Conservation (phyloP, 1,140 invertebrate species). For the Diplogasteroides magnus region DNA sequence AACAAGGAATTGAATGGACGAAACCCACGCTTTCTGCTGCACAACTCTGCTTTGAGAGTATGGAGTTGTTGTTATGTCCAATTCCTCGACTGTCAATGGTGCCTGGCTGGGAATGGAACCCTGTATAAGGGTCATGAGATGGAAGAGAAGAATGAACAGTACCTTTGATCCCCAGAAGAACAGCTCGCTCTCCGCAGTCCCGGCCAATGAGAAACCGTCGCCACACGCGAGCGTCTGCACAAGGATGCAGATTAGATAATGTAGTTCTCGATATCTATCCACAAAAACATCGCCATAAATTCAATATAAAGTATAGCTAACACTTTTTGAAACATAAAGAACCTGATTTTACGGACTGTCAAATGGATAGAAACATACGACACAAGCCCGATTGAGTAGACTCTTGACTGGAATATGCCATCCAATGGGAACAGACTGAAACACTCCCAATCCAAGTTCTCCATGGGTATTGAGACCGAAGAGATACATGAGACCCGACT, state of each 20-base stretch:
- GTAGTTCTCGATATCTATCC: background rate
- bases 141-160: background rate
- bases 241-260: constrained; percentile 11
- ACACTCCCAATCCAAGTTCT: constrained; percentile 62
- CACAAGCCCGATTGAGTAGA: constrained; percentile 61
- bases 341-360: too few relatives aligned
- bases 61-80: constrained; percentile 5
- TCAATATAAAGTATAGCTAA: too few relatives aligned
- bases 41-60: constrained; percentile 13
- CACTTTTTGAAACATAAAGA: too few relatives aligned
- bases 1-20: constrained; percentile 3
- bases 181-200: constrained; percentile 66
- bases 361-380: constrained; percentile 55
- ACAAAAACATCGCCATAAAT: too few relatives aligned
- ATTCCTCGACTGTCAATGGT: constrained; percentile 6
- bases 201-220: constrained; percentile 66
- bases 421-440: constrained; percentile 47
- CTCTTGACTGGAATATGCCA: constrained; percentile 62
- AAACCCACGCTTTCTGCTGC: background rate
- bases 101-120: constrained; percentile 5
- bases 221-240: constrained; percentile 65
- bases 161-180: constrained; percentile 67
- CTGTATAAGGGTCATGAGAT: constrained; percentile 13
- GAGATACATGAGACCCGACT: constrained; percentile 66
- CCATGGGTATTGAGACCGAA: constrained; percentile 66